Evolutionary conservation across 1,140 invertebrate species (phyloP).

Genomic region (Ceratoteleas bidentatus): DNA sequence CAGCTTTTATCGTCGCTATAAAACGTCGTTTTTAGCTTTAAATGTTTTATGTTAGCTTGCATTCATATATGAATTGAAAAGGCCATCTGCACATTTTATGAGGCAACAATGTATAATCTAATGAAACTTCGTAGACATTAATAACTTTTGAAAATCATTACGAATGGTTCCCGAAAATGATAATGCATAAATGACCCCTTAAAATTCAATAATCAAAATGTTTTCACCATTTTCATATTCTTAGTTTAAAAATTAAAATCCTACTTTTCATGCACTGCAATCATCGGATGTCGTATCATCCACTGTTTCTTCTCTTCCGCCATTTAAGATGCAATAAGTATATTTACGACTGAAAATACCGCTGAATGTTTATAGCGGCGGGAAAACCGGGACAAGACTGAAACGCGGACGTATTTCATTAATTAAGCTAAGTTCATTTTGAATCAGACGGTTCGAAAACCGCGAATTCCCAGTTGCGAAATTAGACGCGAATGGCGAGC

Average conservation of each 20-base stretch:
- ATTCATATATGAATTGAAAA: conserved; percentile 19
- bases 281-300: no score
- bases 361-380: no score
- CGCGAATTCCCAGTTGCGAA: conserved; percentile 27
- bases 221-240: no score
- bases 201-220: no score
- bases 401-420: conserved; percentile 7
- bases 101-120: neutral
- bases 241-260: no score
- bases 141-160: neutral
- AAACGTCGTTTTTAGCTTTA: conserved; percentile 16
- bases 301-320: no score
- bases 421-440: neutral
- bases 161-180: no score
- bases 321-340: no score
- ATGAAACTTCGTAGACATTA: neutral
- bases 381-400: no score
- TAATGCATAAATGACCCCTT: no score
- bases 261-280: no score
- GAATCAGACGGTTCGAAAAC: conserved; percentile 1
- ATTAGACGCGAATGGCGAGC: conserved; percentile 20
- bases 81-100: conserved; percentile 15
- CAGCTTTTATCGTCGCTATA: conserved; percentile 12
- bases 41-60: conserved; percentile 9
- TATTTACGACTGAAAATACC: no score